A percentile compares a stretch with the other conserved stretches of the same genome.
These are phyloP conservation scores for Otus sunia DNA, from an alignment of 2,113 vertebrate species.

Conservation along the genomic window DNA sequence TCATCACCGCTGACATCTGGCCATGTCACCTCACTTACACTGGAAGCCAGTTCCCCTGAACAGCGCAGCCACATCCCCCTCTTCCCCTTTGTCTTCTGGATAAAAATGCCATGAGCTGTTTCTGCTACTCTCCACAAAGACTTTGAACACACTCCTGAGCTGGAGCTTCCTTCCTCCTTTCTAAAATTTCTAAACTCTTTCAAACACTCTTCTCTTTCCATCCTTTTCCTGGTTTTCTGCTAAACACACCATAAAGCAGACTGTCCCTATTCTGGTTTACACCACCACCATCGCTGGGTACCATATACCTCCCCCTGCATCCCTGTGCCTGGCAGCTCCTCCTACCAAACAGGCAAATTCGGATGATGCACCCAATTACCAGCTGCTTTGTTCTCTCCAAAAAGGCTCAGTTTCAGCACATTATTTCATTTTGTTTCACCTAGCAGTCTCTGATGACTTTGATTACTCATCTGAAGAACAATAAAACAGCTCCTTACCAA, in stretches of 20 bases:
- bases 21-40: background rate
- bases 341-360: background rate
- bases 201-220: background rate
- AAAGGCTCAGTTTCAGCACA: background rate
- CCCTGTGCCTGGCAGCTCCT: background rate
- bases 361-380: background rate
- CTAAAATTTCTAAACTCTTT: background rate
- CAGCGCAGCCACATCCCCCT: background rate
- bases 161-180: background rate
- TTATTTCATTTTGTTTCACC: background rate
- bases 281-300: rapidly evolving
- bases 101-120: background rate
- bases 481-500: constrained; percentile 30
- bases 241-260: background rate
- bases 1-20: background rate
- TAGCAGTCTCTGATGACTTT: background rate
- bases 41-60: rapidly evolving
- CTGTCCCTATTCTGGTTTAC: background rate
- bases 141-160: background rate
- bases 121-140: background rate
- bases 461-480: background rate
- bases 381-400: background rate
- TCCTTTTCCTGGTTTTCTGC: background rate
- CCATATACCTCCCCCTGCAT: no score
- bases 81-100: background rate